A percentile compares a stretch with the other conserved stretches of the same genome.
Conservation (phyloP, 2,797 vertebrate species). For the Artibeus lituratus region DNA sequence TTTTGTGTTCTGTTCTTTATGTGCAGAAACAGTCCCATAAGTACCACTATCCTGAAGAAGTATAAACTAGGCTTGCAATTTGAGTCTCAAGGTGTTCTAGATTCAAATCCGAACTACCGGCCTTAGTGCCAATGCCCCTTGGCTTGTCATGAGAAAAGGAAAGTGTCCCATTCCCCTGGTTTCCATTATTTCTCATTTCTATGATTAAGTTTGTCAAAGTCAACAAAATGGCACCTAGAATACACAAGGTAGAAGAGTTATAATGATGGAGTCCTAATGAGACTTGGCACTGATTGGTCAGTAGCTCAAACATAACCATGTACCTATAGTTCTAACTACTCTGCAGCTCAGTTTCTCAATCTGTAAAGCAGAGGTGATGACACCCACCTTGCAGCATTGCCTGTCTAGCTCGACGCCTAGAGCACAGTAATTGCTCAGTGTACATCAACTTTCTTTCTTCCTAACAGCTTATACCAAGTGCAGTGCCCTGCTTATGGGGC, state of each 20-base stretch:
- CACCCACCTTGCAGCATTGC: background rate
- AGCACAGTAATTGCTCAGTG: background rate
- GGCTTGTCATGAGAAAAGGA: background rate
- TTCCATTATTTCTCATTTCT: background rate
- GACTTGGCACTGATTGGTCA: background rate
- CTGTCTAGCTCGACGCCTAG: background rate
- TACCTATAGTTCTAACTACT: background rate
- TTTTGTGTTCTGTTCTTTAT: background rate
- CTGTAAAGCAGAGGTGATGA: background rate
- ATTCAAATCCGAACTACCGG: background rate
- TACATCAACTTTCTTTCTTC: background rate
- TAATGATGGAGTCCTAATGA: background rate
- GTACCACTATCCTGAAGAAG: background rate
- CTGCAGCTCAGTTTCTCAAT: background rate
- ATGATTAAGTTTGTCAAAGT: background rate
- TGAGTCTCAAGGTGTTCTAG: background rate
- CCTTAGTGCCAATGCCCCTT: background rate
- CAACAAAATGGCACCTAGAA: background rate
- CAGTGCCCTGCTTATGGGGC: background rate
- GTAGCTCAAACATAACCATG: background rate
- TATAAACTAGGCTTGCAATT: background rate
- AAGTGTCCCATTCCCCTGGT: background rate
- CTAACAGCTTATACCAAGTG: background rate
- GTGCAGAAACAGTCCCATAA: background rate
- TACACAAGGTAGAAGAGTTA: background rate